Conservation (phyloP, 2,888 invertebrate species). For the Neria commutata region DNA sequence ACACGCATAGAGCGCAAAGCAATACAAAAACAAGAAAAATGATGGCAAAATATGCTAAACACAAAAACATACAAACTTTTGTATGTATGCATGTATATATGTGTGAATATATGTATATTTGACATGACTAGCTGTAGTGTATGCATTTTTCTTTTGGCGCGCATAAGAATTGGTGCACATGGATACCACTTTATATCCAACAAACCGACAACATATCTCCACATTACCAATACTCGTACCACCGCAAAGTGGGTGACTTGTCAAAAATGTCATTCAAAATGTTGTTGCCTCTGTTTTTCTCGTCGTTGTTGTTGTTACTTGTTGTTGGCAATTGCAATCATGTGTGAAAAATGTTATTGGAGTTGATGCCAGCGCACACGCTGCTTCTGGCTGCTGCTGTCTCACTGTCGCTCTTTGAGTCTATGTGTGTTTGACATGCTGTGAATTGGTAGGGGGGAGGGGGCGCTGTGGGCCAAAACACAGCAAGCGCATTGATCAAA, state of each 20-base stretch:
- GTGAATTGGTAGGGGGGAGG: background rate
- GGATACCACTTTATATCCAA: no score
- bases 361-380: constrained; percentile 27
- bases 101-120: no score
- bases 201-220: background rate
- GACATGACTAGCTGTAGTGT: background rate
- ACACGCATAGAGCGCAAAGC: background rate
- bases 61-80: background rate
- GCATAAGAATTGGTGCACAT: no score
- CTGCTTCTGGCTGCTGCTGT: no score
- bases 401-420: no score
- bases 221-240: background rate
- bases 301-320: constrained; percentile 13
- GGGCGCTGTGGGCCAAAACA: background rate
- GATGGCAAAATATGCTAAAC: constrained; percentile 18
- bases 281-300: background rate
- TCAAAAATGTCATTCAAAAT: constrained; percentile 39
- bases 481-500: constrained; percentile 27
- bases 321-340: constrained; percentile 38
- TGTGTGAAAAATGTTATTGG: constrained; percentile 41
- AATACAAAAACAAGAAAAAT: constrained; percentile 8
- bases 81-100: constrained; percentile 7
- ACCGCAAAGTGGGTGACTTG: constrained; percentile 36
- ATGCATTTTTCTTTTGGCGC: no score
- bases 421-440: constrained; percentile 21